Percentiles rank a stretch among this genome's conserved stretches.
Evolutionary conservation across 2,888 invertebrate species (phyloP).

Genomic region (Linyphia triangularis): DNA sequence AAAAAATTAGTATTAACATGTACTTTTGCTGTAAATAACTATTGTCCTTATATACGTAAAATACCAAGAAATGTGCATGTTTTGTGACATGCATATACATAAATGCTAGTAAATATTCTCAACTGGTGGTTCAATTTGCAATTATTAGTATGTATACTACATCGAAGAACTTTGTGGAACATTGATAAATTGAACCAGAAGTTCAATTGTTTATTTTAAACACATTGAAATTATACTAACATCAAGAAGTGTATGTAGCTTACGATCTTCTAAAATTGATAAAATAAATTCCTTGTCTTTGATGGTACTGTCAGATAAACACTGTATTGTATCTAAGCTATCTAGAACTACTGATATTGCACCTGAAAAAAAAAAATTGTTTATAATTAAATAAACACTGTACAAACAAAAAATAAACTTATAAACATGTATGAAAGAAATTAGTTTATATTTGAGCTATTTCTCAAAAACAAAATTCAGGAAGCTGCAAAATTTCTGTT

Average conservation of each 20-base stretch:
- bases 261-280: conserved; percentile 91
- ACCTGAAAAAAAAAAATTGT: conserved; percentile 80
- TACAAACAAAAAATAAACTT: too few species aligned
- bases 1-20: too few species aligned
- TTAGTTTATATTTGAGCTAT: too few species aligned
- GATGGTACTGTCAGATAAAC: conserved; percentile 89
- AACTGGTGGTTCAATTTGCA: neutral
- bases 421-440: too few species aligned
- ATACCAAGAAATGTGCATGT: too few species aligned
- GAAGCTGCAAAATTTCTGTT: too few species aligned
- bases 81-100: too few species aligned
- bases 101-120: neutral
- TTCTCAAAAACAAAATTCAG: too few species aligned
- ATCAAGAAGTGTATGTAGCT: conserved; percentile 91
- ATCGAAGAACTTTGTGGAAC: neutral
- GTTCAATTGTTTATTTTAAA: neutral
- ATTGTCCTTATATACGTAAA: too few species aligned
- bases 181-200: neutral
- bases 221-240: conserved; percentile 82
- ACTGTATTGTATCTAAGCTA: conserved; percentile 95
- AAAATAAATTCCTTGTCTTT: conserved; percentile 81
- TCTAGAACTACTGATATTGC: conserved; percentile 93
- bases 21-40: too few species aligned
- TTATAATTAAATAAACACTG: too few species aligned
- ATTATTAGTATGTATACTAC: neutral